These are phyloP conservation scores for Apodemus sylvaticus DNA, from an alignment of 2,113 vertebrate genomes.

Conservation along the genomic window DNA sequence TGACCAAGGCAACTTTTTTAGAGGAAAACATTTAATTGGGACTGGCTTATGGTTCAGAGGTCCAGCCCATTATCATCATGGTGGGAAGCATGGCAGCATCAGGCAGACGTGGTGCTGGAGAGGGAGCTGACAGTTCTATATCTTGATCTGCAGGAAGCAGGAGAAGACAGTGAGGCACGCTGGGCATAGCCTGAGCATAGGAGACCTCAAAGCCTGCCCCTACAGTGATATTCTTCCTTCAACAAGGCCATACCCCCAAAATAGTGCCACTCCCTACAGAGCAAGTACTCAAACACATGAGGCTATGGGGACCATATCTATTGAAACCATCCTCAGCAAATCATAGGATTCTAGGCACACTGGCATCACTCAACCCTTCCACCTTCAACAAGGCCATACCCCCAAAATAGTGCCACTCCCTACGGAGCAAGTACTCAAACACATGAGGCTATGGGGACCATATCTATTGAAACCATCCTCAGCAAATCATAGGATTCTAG, in stretches of 20 bases:
- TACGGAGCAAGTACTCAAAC: too few species aligned
- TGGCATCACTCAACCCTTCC: too few species aligned
- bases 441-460: too few species aligned
- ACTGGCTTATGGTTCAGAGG: too few species aligned
- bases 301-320: background rate
- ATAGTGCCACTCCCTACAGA: background rate
- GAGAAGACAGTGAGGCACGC: background rate
- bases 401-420: too few species aligned
- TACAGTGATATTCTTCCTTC: background rate
- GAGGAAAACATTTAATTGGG: too few species aligned
- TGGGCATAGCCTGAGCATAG: background rate
- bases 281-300: background rate
- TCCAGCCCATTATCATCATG: background rate
- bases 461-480: background rate
- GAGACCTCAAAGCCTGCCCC: background rate
- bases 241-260: background rate
- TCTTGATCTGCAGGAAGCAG: background rate
- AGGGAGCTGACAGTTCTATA: background rate
- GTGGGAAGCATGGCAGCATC: background rate
- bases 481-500: background rate
- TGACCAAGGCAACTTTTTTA: background rate
- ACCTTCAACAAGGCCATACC: too few species aligned
- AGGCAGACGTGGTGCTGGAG: background rate
- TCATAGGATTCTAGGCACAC: too few species aligned
- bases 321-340: background rate